Evolutionary conservation across 2,797 vertebrate genomes (phyloP).

Genomic region (Diplodus puntazzo): DNA sequence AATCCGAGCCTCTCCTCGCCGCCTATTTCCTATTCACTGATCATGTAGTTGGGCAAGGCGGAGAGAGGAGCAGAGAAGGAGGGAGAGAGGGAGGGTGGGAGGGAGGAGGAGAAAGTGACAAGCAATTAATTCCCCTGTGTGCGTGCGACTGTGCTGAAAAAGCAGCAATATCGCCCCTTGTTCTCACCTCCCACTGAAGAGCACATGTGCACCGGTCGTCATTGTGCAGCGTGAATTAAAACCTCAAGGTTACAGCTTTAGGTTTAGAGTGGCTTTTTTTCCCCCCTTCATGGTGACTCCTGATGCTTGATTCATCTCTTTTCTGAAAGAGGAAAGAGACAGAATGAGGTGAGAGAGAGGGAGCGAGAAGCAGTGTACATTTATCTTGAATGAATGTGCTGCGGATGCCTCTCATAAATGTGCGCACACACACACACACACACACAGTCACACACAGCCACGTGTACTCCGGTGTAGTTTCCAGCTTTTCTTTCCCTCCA

Average conservation of each 20-base stretch:
- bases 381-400: conserved; percentile 65
- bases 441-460: conserved; percentile 57
- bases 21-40: conserved; percentile 63
- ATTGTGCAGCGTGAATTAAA: conserved; percentile 65
- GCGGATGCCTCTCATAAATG: conserved; percentile 60
- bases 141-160: conserved; percentile 46
- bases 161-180: conserved; percentile 62
- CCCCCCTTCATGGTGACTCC: conserved; percentile 16
- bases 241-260: conserved; percentile 71
- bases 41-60: conserved; percentile 52
- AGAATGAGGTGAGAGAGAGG: conserved; percentile 58
- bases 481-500: conserved; percentile 62
- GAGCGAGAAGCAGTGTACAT: conserved; percentile 47
- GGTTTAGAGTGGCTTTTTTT: conserved; percentile 13
- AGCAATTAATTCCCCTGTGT: conserved; percentile 74
- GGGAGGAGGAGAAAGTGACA: conserved; percentile 50
- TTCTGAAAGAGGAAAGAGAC: conserved; percentile 41
- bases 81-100: conserved; percentile 10
- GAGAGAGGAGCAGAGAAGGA: conserved; percentile 18
- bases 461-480: conserved; percentile 61
- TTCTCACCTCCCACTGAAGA: conserved; percentile 45
- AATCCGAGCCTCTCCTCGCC: conserved; percentile 66
- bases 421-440: conserved; percentile 31
- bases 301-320: conserved; percentile 58
- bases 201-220: conserved; percentile 40